Base-by-base conservation (phyloP, 92 coral and sea anemone species). In the Epizoanthus rinbou region DNA sequence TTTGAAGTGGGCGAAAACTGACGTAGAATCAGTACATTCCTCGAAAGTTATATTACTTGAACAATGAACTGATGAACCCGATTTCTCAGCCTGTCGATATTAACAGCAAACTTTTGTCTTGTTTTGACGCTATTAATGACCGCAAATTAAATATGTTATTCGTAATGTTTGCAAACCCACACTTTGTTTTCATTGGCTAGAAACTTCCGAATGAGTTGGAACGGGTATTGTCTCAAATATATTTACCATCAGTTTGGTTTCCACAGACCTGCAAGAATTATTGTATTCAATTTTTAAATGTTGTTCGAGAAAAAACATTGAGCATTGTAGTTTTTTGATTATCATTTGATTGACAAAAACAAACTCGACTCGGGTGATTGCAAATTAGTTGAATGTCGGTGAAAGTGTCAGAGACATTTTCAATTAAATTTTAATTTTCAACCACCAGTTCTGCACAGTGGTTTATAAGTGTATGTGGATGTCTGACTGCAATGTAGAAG, bases 321-420 rank as follows among this genome's bases (percentile, higher is more conserved):
- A 17, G 6, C 6, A 39, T 60, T 21, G 54, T 6, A 13, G 5
- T 58, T 31, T 76, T 76, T 58, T 9, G 0, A 39, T 58, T 1
- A 13, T 6, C 18, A 19, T 8, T n/a, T 76, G 16, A 59, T 22
- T 41, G 11, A 23, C 0, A 9, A 35, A 58, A n/a, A 59, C 81
- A 75, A 75, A 78, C 59, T 43, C 41, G 18, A 11, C 33, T 59
- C 56, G 28, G 37, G 69, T 57, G 21, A 23, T 5, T 31, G 35
- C 14, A 60, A 39, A 60, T 63, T 43, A 78, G 70, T 8, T 37
- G 58, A 62, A n/a, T 43, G 45, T 10, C 54, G 54, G 14, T 71
- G 33, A 71, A 41, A 47, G 75, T 41, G 39, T 50, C 82, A 11
- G 82, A 58, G 82, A 78, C 82, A 70, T 63, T 78, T 78, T 78